Conservation (phyloP, 1,140 invertebrate genomes). For the Lucilia cuprina region DNA sequence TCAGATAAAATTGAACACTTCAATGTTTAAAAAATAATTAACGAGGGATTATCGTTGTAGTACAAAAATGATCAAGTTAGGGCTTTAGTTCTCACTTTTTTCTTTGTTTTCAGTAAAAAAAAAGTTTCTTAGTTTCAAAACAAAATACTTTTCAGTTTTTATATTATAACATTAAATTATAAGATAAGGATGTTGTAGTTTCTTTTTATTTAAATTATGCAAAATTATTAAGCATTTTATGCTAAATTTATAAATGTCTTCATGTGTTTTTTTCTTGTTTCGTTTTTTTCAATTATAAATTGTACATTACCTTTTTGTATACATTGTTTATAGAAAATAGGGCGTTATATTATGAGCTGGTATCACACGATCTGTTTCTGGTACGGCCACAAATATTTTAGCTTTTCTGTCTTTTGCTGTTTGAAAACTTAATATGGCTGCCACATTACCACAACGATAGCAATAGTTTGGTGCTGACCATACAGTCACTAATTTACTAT, state of each 20-base stretch:
- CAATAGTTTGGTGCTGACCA: conserved; percentile 98
- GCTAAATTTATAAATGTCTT: conserved; percentile 25
- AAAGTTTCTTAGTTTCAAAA: neutral
- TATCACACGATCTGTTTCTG: conserved; percentile 90
- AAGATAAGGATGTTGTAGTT: neutral
- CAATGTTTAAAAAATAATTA: neutral
- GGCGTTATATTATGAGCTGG: conserved; percentile 90
- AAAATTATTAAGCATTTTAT: conserved; percentile 19
- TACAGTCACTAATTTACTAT: conserved; percentile 91
- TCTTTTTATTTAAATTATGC: conserved; percentile 11
- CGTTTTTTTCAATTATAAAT: neutral
- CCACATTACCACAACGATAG: conserved; percentile 93
- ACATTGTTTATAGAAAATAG: conserved; percentile 83
- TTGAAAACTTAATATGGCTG: conserved; percentile 86
- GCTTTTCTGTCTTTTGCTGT: conserved; percentile 79
- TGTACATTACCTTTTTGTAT: neutral
- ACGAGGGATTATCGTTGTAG: neutral
- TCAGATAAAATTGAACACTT: neutral
- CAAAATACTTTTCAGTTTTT: conserved; percentile 8
- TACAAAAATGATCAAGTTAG: neutral
- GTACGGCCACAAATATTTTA: conserved; percentile 93
- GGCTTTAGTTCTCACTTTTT: neutral
- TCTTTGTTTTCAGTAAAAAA: neutral
- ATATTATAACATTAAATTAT: neutral
- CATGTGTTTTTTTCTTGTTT: neutral